phyloP scores from a whole-genome alignment of 2,888 invertebrate genomes.

The Archips xylosteana region DNA sequence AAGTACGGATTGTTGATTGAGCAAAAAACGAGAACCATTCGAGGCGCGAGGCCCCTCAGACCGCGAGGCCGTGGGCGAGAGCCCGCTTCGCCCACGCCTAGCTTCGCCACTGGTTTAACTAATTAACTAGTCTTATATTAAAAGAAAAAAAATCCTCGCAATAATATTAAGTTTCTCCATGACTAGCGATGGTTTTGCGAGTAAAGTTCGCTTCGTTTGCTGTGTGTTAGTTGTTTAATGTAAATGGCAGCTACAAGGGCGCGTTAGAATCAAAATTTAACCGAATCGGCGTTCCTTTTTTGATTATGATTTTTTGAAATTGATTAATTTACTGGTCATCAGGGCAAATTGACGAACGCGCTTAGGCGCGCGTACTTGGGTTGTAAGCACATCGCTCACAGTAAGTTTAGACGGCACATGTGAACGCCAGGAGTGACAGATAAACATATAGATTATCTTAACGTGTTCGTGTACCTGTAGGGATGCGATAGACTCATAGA shows the following conservation, averaged over 20 bases:
- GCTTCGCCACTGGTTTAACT: too few species aligned
- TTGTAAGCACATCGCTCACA: constrained; percentile 85
- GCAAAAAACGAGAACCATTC: too few species aligned
- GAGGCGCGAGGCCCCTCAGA: too few species aligned
- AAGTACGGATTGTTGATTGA: too few species aligned
- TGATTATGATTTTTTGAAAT: constrained; percentile 33
- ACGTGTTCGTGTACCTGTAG: constrained; percentile 52
- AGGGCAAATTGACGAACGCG: constrained; percentile 84
- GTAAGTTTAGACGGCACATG: constrained; percentile 76
- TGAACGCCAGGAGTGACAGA: constrained; percentile 46
- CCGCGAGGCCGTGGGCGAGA: too few species aligned
- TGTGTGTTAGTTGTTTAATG: not conserved
- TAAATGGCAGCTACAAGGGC: constrained; percentile 12
- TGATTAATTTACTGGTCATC: constrained; percentile 58
- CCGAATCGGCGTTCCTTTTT: constrained; percentile 13
- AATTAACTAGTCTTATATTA: too few species aligned
- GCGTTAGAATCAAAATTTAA: not conserved
- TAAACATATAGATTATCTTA: constrained; percentile 46
- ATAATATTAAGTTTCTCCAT: too few species aligned
- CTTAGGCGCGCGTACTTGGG: constrained; percentile 84
- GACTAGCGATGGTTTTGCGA: too few species aligned
- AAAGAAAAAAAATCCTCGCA: too few species aligned
- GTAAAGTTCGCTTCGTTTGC: not conserved
- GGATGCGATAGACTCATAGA: constrained; percentile 57
- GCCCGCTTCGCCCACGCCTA: too few species aligned